Base-by-base conservation (phyloP, 2,113 vertebrate genomes). In the Zapornia atra region DNA sequence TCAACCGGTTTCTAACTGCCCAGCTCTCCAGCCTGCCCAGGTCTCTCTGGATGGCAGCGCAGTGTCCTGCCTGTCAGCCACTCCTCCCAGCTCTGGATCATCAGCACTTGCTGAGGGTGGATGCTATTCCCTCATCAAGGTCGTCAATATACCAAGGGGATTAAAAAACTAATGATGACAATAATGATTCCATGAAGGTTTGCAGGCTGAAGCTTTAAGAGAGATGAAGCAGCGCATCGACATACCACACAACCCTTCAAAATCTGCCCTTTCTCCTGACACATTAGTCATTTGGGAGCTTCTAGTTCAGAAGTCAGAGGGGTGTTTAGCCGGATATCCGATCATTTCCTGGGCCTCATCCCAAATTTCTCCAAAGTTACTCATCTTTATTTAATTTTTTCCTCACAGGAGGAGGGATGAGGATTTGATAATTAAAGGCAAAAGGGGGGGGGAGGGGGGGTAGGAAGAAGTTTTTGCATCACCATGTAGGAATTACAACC, bases 361-460 rank as follows among this genome's bases (percentile, higher is more conserved):
- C 92, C 86, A 96, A 81, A 96, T 93, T 95, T 96, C 94, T 96
- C 70, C 25, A 61, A 53, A 65, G 87, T 92, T 89, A 86, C 92
- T 88, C 94, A 81, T 46, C 57, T 51, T 51, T 79, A 46, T 46
- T 44, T 44, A 16, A 44, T 44, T 46, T 46, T 9, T 46, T 19
- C 44, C 44, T 46, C 17, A 18, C 8, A 1, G 42, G 64, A 66
- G 80, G 38, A 42, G 68, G 76, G 81, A 48, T 66, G 50, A 92
- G 40, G 60, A 36, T 63, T 95, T 95, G 59, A 64, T 46, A 26
- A 22, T 14, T 59, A 19, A 61, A 88, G 60, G 75, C 70, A 87
- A 56, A 88, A 82, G 17, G 29, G 57, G 42, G 42, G 16, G 15
- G 53, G 86, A 82, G 17, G 29, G 57, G 42, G 42, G 16, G 15